Percentiles rank a stretch among this genome's conserved stretches.
These are phyloP conservation scores for Cranoglanis bouderius DNA, from an alignment of 2,113 vertebrate species.

Conservation along the genomic window DNA sequence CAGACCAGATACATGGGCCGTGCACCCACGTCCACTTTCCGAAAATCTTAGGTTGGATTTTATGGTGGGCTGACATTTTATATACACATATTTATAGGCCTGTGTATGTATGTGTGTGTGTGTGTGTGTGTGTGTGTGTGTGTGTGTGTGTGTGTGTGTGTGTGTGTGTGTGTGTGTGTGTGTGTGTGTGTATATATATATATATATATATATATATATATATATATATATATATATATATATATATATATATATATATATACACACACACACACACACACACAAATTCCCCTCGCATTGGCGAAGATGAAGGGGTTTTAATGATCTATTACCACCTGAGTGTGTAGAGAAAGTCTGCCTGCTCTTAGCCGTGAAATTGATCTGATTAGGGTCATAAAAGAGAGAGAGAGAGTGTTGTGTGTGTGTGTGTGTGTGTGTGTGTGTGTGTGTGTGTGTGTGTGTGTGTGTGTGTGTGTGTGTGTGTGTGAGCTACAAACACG, in stretches of 20 bases:
- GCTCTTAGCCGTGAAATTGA: conserved; percentile 75
- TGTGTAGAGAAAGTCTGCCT: conserved; percentile 58
- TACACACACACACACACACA: too few species aligned
- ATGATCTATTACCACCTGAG: conserved; percentile 69
- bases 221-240: neutral
- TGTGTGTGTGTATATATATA: too few species aligned
- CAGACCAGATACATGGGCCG: conserved; percentile 24
- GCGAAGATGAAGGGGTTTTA: conserved; percentile 67
- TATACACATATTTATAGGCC: neutral
- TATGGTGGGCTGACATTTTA: conserved; percentile 16
- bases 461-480: conserved; percentile 57
- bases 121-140: too few species aligned
- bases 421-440: conserved; percentile 54
- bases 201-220: too few species aligned
- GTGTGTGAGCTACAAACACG: conserved; percentile 33
- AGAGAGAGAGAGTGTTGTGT: conserved; percentile 47
- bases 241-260: neutral
- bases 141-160: too few species aligned
- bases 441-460: conserved; percentile 59
- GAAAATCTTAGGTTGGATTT: conserved; percentile 40
- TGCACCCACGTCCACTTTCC: conserved; percentile 47
- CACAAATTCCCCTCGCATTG: conserved; percentile 23
- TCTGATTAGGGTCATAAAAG: conserved; percentile 74
- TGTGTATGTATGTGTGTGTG: too few species aligned
- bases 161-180: too few species aligned